Percentiles rank a stretch among this genome's conserved stretches.
Evolutionary conservation across 2,888 invertebrate genomes (phyloP).

Genomic region (Linhomoeus sp.): DNA sequence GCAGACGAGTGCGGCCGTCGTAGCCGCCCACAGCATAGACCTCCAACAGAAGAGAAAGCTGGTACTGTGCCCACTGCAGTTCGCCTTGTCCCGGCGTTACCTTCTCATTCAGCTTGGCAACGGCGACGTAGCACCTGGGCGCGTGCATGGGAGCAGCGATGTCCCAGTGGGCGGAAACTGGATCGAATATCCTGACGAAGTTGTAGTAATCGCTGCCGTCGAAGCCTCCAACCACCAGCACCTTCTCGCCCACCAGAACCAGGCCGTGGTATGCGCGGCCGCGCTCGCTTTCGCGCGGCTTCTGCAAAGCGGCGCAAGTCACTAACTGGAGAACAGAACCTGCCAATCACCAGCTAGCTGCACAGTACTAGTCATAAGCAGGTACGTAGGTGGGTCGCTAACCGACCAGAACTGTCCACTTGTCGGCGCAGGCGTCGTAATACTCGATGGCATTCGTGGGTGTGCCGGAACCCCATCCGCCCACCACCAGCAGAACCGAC

Average conservation of each 20-base stretch:
- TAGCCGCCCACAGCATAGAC: conserved; percentile 32
- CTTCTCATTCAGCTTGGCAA: conserved; percentile 51
- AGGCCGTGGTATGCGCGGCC: conserved; percentile 57
- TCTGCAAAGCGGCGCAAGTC: conserved; percentile 31
- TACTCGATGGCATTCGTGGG: conserved; percentile 45
- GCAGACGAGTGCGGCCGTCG: conserved; percentile 51
- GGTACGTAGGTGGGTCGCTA: not conserved
- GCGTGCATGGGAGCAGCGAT: conserved; percentile 5
- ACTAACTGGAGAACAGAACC: too few relatives aligned
- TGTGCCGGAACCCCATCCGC: conserved; percentile 47
- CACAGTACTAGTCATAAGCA: not conserved
- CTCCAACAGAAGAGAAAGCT: conserved; percentile 18
- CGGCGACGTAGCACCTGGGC: conserved; percentile 60
- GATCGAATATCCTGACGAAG: conserved; percentile 5
- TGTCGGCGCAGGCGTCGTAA: conserved; percentile 25
- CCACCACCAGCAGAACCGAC: conserved; percentile 35
- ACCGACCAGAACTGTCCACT: not conserved
- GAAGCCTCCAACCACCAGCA: conserved; percentile 34
- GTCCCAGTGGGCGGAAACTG: conserved; percentile 4
- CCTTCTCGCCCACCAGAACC: conserved; percentile 22
- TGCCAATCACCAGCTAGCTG: too few relatives aligned
- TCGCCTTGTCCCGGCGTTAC: conserved; percentile 38
- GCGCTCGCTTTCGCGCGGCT: conserved; percentile 44
- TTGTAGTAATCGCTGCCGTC: conserved; percentile 32
- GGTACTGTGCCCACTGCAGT: conserved; percentile 36